phyloP scores from a whole-genome alignment of 2,113 vertebrate species.

The Entelurus aequoreus region DNA sequence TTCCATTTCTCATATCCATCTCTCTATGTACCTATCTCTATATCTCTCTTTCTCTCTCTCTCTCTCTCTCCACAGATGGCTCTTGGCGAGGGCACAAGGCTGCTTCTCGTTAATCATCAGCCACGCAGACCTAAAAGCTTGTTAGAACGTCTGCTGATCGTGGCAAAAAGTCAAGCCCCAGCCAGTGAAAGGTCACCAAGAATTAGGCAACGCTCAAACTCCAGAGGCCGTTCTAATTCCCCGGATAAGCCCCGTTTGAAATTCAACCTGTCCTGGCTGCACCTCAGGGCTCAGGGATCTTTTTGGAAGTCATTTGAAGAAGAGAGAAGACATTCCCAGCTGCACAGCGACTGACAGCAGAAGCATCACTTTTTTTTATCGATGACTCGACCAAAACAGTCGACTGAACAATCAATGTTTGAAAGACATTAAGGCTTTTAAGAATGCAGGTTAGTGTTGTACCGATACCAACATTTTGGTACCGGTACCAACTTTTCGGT shows the following conservation, averaged over 20 bases:
- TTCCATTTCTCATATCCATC: slow-evolving; percentile 44
- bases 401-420: slow-evolving; percentile 62
- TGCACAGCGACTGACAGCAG: slow-evolving; percentile 33
- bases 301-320: slow-evolving; percentile 70
- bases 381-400: slow-evolving; percentile 66
- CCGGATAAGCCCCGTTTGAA: slow-evolving; percentile 73
- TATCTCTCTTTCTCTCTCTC: slow-evolving; percentile 33
- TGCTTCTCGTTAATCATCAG: slow-evolving; percentile 70
- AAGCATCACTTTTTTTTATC: slow-evolving; percentile 58
- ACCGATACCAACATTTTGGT: no score
- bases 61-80: slow-evolving; percentile 67
- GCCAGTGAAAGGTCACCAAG: slow-evolving; percentile 76
- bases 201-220: slow-evolving; percentile 72
- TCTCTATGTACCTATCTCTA: slow-evolving; percentile 42
- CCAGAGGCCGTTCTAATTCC: slow-evolving; percentile 74
- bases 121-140: slow-evolving; percentile 76
- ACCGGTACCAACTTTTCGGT: no score
- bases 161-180: slow-evolving; percentile 75
- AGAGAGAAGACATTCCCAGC: slow-evolving; percentile 47
- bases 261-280: slow-evolving; percentile 69
- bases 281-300: slow-evolving; percentile 67
- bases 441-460: slow-evolving; percentile 1
- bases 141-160: slow-evolving; percentile 76
- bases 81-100: slow-evolving; percentile 65
- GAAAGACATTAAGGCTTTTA: slow-evolving; percentile 51